Evolutionary conservation across 2,113 vertebrate species (phyloP).

Genomic region (Malurus elegans): DNA sequence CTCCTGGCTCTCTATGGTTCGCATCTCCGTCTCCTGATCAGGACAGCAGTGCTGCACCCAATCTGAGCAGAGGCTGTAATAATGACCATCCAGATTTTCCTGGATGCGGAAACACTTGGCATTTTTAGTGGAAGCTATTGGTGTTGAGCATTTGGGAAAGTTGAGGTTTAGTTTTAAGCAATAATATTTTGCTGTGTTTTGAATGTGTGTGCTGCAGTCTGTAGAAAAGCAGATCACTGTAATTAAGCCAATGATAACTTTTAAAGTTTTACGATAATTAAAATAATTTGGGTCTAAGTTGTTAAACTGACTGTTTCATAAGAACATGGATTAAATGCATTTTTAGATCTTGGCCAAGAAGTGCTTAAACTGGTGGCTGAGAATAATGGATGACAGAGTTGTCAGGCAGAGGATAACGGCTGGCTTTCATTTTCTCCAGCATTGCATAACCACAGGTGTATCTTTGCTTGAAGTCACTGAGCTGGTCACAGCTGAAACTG

Average conservation of each 20-base stretch:
- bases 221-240: not conserved
- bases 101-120: not conserved
- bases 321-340: not conserved
- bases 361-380: constrained; percentile 56
- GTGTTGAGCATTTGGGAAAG: not conserved
- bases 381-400: constrained; percentile 76
- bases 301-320: not conserved
- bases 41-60: not conserved
- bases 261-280: not conserved
- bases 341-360: not conserved
- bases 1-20: rapidly evolving
- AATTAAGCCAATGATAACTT: not conserved
- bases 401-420: constrained; percentile 63
- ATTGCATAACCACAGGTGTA: not conserved
- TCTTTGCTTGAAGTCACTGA: not conserved
- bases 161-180: not conserved
- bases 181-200: not conserved
- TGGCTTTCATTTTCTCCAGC: constrained; percentile 48
- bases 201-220: not conserved
- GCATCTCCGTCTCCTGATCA: not conserved
- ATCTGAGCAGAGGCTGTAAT: not conserved
- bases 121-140: not conserved
- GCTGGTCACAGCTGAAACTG: constrained; percentile 67
- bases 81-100: not conserved
- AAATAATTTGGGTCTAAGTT: not conserved